Evolutionary conservation across 2,113 vertebrate species (phyloP).

Genomic region (Ramphastos sulfuratus): DNA sequence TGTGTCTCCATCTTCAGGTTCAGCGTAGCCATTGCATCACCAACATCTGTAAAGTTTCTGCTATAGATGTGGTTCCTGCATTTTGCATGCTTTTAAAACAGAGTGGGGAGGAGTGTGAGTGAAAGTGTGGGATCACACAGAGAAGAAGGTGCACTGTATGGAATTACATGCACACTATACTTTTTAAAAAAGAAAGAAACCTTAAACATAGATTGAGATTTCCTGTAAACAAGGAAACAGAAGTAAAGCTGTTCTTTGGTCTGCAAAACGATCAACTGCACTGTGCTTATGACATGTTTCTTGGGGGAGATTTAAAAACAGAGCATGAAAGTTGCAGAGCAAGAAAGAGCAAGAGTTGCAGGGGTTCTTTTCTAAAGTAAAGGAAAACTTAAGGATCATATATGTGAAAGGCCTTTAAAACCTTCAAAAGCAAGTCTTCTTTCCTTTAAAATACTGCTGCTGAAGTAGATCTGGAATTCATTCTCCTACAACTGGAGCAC

Average conservation of each 20-base stretch:
- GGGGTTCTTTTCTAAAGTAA: slow-evolving; percentile 42
- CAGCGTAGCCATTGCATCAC: neutral
- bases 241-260: neutral
- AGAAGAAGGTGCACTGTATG: neutral
- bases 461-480: slow-evolving; percentile 40
- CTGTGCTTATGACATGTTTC: neutral
- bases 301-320: neutral
- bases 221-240: neutral
- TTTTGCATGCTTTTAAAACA: neutral
- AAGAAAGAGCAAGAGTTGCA: neutral
- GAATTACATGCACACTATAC: neutral
- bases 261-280: neutral
- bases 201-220: neutral
- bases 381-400: slow-evolving; percentile 35
- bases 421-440: slow-evolving; percentile 39
- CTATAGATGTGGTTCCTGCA: neutral
- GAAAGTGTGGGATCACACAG: neutral
- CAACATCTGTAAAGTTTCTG: neutral
- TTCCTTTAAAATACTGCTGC: slow-evolving; percentile 40
- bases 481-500: slow-evolving; percentile 13
- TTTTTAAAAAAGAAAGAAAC: neutral
- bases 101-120: neutral
- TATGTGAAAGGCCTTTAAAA: slow-evolving; percentile 23
- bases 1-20: slow-evolving; percentile 80
- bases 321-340: neutral